A percentile compares a stretch with the other conserved stretches of the same genome.
These are phyloP conservation scores for Vombatus ursinus DNA, from an alignment of 2,113 vertebrate species.

Conservation along the genomic window DNA sequence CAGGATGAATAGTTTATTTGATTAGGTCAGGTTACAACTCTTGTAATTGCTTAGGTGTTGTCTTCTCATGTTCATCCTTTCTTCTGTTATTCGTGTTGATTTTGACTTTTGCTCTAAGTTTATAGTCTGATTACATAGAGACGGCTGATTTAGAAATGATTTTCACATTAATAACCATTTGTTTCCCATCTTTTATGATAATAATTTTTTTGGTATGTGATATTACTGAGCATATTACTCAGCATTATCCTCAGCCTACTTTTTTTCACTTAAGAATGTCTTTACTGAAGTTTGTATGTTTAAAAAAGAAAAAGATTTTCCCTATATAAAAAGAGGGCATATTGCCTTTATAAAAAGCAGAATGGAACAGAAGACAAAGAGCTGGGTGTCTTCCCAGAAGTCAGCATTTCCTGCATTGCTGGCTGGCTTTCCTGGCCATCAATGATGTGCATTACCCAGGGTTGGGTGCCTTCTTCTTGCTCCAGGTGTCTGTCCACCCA, in stretches of 20 bases:
- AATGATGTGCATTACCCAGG: constrained; percentile 13
- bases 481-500: neutral
- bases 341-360: constrained; percentile 62
- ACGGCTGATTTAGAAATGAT: neutral
- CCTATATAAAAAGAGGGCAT: constrained; percentile 75
- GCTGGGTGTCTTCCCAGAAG: constrained; percentile 70
- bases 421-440: constrained; percentile 40
- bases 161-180: neutral
- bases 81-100: neutral
- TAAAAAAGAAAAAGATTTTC: constrained; percentile 72
- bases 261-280: constrained; percentile 74
- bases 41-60: neutral
- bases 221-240: neutral
- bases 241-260: neutral
- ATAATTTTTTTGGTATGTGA: neutral
- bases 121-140: neutral
- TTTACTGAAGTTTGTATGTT: constrained; percentile 74
- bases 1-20: neutral
- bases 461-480: neutral
- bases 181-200: neutral
- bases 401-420: constrained; percentile 37
- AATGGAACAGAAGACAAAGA: constrained; percentile 57
- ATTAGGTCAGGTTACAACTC: neutral
- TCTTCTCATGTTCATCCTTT: neutral
- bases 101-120: neutral